Conservation (phyloP, 2,113 vertebrate species). For the Serinus canaria region DNA sequence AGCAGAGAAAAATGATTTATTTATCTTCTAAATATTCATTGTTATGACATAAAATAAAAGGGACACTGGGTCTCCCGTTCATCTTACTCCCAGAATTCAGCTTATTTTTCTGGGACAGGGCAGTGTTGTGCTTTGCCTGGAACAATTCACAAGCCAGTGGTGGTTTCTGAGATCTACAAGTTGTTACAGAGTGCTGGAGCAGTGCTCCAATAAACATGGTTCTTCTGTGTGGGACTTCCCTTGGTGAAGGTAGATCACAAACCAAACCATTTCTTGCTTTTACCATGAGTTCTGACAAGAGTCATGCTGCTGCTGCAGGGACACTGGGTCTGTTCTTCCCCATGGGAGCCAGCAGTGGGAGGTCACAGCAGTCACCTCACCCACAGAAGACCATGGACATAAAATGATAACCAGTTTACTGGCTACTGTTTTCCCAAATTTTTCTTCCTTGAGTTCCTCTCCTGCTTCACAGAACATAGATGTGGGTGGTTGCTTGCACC, state of each 20-base stretch:
- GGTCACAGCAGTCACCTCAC: background rate
- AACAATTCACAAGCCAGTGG: background rate
- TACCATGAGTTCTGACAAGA: background rate
- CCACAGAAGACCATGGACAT: background rate
- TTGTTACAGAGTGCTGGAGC: background rate
- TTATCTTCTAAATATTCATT: background rate
- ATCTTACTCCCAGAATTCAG: background rate
- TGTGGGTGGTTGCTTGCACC: background rate
- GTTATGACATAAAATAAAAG: background rate
- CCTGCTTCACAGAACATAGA: background rate
- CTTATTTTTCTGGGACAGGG: background rate
- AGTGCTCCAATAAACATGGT: background rate
- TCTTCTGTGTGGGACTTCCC: background rate
- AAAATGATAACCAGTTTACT: background rate
- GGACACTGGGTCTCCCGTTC: background rate
- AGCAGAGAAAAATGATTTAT: background rate
- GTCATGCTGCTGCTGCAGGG: background rate
- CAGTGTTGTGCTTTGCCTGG: background rate
- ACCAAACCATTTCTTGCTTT: background rate
- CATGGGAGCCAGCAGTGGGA: background rate
- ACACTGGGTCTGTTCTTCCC: background rate
- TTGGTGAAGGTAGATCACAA: rapidly evolving
- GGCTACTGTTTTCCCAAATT: background rate
- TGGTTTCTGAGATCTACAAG: background rate
- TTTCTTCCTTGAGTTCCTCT: background rate